phyloP scores from a whole-genome alignment of 2,797 vertebrate species.

The Scyliorhinus canicula region DNA sequence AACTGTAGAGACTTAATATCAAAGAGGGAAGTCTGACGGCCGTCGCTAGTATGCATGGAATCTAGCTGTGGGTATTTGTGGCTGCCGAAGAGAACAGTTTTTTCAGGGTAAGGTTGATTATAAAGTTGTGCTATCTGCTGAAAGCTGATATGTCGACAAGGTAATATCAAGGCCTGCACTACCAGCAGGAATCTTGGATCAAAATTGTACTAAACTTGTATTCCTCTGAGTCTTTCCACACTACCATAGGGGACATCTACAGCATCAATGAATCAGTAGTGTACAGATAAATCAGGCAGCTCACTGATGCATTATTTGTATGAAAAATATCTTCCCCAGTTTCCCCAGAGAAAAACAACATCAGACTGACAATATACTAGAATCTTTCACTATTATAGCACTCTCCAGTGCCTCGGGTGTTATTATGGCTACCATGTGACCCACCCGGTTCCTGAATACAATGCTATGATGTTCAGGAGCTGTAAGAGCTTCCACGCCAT shows the following conservation, averaged over 20 bases:
- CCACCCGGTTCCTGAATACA: background rate
- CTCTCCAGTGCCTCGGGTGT: background rate
- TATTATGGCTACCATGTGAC: background rate
- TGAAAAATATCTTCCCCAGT: background rate
- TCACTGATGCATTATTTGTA: background rate
- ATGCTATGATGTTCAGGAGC: background rate
- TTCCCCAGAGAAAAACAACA: background rate
- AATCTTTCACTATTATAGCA: background rate
- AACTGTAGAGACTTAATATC: background rate
- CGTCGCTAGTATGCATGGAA: background rate
- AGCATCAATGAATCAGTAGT: background rate
- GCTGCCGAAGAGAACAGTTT: no score
- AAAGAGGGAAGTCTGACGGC: background rate
- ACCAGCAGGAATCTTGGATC: background rate
- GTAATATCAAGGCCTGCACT: background rate
- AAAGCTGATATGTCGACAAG: background rate
- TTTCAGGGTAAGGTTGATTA: background rate
- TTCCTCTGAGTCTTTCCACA: background rate
- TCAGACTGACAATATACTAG: background rate
- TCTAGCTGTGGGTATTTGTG: background rate
- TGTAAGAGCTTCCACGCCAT: background rate
- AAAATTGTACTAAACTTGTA: background rate
- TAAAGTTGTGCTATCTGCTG: background rate
- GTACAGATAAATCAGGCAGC: background rate
- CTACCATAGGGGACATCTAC: no score